These are phyloP conservation scores for Listrodromus nycthemerus DNA, from an alignment of 2,888 invertebrate genomes.

Conservation along the genomic window DNA sequence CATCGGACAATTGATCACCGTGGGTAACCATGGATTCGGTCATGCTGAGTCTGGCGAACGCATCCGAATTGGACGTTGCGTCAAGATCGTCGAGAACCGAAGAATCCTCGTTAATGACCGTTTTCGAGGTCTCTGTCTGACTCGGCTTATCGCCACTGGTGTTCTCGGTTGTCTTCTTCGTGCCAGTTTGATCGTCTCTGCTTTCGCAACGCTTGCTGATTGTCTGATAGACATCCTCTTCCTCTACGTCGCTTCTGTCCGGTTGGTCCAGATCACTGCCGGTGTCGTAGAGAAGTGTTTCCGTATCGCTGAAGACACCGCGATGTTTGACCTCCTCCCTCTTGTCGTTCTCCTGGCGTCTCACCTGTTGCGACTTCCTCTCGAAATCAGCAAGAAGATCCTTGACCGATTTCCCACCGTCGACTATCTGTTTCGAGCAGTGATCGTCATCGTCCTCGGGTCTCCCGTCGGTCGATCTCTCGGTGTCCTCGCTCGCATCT, in stretches of 20 bases:
- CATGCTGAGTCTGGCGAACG: conserved; percentile 80
- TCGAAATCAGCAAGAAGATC: conserved; percentile 85
- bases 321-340: conserved; percentile 80
- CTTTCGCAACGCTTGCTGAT: conserved; percentile 63
- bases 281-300: conserved; percentile 84
- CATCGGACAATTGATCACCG: conserved; percentile 79
- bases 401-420: conserved; percentile 83
- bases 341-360: conserved; percentile 74
- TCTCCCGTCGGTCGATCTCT: conserved; percentile 35
- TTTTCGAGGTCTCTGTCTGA: conserved; percentile 67
- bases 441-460: conserved; percentile 57
- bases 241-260: conserved; percentile 76
- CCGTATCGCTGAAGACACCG: conserved; percentile 85
- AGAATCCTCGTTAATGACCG: conserved; percentile 54
- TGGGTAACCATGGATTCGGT: conserved; percentile 83
- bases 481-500: conserved; percentile 56
- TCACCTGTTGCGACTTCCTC: conserved; percentile 81
- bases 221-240: conserved; percentile 70
- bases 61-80: conserved; percentile 72
- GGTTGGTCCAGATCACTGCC: conserved; percentile 82
- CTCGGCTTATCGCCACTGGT: conserved; percentile 25
- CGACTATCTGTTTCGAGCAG: conserved; percentile 70
- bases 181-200: conserved; percentile 69
- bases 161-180: conserved; percentile 69
- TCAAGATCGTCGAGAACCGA: conserved; percentile 71